A percentile compares a stretch with the other conserved stretches of the same genome.
phyloP scores from a whole-genome alignment of 1,140 invertebrate genomes.

The Drosophila suzukii region DNA sequence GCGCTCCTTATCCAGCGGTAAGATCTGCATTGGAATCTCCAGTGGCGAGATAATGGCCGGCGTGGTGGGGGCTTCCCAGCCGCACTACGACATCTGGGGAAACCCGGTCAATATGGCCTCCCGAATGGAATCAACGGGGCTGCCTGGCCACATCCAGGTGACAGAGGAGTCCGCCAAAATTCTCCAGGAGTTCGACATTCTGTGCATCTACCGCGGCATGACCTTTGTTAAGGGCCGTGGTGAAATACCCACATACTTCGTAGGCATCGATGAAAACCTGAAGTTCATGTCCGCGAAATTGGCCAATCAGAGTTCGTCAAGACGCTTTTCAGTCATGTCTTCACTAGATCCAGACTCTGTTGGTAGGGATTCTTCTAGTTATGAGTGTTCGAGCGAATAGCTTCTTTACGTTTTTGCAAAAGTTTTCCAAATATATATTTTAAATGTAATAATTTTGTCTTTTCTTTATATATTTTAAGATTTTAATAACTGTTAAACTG shows the following conservation, averaged over 20 bases:
- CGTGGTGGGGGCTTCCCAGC: constrained; percentile 93
- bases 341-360: background rate
- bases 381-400: no score
- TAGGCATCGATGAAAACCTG: constrained; percentile 9
- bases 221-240: constrained; percentile 37
- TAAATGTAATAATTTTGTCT: no score
- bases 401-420: no score
- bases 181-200: constrained; percentile 84
- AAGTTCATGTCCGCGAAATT: background rate
- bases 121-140: constrained; percentile 94
- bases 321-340: constrained; percentile 6
- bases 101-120: constrained; percentile 97
- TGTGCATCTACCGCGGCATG: constrained; percentile 20
- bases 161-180: constrained; percentile 90
- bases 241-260: constrained; percentile 38
- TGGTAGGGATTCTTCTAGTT: background rate
- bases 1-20: constrained; percentile 87
- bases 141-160: constrained; percentile 92
- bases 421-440: no score
- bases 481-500: background rate
- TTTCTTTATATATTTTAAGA: background rate
- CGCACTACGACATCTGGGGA: constrained; percentile 94
- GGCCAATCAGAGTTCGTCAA: background rate
- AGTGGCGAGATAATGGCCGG: constrained; percentile 88
- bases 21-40: constrained; percentile 89